Base-by-base conservation (phyloP, 2,888 invertebrate species). In the Scrobipalpa atriplicella region DNA sequence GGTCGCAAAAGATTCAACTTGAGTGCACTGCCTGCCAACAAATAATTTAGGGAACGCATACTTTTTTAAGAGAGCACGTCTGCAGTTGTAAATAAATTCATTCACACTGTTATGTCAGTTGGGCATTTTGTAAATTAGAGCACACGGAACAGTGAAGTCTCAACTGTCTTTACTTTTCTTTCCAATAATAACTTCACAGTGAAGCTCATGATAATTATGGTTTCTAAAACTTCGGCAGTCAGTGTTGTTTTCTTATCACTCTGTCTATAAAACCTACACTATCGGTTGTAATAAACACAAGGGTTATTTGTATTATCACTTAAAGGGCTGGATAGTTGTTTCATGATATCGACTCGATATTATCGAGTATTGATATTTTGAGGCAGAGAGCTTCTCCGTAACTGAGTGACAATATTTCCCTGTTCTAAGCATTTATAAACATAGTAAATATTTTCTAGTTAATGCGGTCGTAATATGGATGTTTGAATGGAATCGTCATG, bases 231-330 rank as follows among this genome's bases (percentile, higher is more conserved):
- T 2, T n/a, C 47, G 47, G n/a, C 7, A 47, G 47, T 16, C 47
- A n/a, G 47, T 16, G 21, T 21, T 21, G 21, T 6, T 21, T 56
- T 21, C 54, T 56, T 56, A 56, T 56, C 54, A 29, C 54, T 6
- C 13, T 56, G n/a, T n/a, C 54, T 11, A 56, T 56, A 56, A 56
- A 56, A 56, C 29, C 19, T 56, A 21, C 21, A 56, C 54, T 21
- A 56, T 56, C 54, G 54, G 21, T 21, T 21, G 54, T 29, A 56
- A 21, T 56, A 56, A 56, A 56, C 29, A 56, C 21, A 21, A 56
- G 54, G 52, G 18, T 52, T 52, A 56, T 21, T 56, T 56, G 29
- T 56, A 56, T 11, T 21, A 56, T 56, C 54, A 21, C 54, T 21
- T 29, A 21, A 21, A 19, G 21, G 21, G 19, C 18, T 11, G 54